Evolutionary conservation across 35 echinoderm and acorn worm genomes (phyloP).

Genomic region (Antedon bifida): DNA sequence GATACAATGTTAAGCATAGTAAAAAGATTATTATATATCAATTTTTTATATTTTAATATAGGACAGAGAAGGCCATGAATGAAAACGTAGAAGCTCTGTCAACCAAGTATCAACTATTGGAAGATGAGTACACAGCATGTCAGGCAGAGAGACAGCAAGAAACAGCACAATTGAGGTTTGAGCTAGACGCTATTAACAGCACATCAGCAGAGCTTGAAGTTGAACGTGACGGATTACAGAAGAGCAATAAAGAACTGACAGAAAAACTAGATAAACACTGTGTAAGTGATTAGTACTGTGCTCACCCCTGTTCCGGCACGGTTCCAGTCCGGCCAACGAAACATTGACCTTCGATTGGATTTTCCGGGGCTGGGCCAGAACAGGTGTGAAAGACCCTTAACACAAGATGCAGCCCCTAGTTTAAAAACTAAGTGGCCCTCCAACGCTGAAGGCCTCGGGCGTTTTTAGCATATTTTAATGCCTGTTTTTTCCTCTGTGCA

Average conservation of each 20-base stretch:
- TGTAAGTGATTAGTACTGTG: not conserved
- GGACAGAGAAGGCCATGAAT: not conserved
- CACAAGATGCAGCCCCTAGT: no score
- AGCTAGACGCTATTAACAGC: not conserved
- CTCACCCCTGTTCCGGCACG: not conserved
- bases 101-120: conserved; percentile 1
- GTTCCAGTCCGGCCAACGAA: not conserved
- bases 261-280: not conserved
- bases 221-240: not conserved
- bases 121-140: not conserved
- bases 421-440: no score
- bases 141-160: not conserved
- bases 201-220: not conserved
- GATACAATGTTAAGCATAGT: no score
- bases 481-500: no score
- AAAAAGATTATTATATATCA: no score
- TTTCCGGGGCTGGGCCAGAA: not conserved
- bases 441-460: no score
- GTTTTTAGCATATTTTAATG: no score
- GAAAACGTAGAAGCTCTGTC: not conserved
- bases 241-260: not conserved
- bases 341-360: no score
- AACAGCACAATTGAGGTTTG: not conserved
- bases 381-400: no score
- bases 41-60: no score